A percentile compares a stretch with the other conserved stretches of the same genome.
Evolutionary conservation across 2,113 vertebrate species (phyloP).

Genomic region (Syrmaticus mikado): DNA sequence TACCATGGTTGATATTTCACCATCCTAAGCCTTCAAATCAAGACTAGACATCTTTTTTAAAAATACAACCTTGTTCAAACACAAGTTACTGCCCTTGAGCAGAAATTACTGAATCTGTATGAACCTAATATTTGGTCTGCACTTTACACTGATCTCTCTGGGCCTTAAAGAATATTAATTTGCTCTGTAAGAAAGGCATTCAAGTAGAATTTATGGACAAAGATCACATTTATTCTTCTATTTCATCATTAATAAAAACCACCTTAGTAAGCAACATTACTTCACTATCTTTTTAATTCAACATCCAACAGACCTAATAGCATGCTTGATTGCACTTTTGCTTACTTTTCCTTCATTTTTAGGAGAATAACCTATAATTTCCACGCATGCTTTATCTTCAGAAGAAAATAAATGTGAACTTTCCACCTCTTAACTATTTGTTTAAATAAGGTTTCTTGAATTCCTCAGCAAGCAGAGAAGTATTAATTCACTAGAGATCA

Average conservation of each 20-base stretch:
- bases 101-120: neutral
- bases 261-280: neutral
- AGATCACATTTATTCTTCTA: neutral
- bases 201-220: neutral
- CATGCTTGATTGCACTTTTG: neutral
- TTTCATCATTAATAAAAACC: neutral
- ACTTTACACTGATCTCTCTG: neutral
- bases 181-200: neutral
- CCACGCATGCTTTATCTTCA: neutral
- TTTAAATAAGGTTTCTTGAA: neutral
- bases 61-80: slow-evolving; percentile 3
- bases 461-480: neutral
- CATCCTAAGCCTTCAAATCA: neutral
- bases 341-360: neutral
- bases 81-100: neutral
- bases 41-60: neutral
- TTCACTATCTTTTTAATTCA: neutral
- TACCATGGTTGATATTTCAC: neutral
- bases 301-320: neutral
- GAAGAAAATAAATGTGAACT: neutral
- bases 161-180: neutral
- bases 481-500: neutral
- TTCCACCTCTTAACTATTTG: neutral
- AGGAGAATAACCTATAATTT: neutral
- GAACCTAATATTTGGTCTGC: neutral